Evolutionary conservation across 2,888 invertebrate genomes (phyloP).

Genomic region (Archips crataeganus): DNA sequence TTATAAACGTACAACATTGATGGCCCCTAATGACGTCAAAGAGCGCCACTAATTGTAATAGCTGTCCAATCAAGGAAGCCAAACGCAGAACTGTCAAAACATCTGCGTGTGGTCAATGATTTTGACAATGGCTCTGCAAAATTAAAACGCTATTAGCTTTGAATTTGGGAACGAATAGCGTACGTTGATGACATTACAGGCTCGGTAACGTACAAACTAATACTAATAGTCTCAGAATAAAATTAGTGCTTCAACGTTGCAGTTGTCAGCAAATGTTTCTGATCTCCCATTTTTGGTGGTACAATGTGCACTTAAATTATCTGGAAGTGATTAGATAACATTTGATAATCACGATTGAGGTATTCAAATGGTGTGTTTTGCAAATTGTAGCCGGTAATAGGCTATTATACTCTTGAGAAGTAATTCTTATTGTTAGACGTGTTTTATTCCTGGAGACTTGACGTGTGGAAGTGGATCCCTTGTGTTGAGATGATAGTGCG

Average conservation of each 20-base stretch:
- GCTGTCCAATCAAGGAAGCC: not conserved
- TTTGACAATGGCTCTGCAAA: conserved; percentile 12
- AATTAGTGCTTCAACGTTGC: conserved; percentile 22
- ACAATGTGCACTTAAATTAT: conserved; percentile 8
- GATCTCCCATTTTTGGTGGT: not conserved
- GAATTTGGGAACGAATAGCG: not conserved
- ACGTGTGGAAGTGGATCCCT: too few species aligned
- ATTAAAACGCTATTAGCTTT: conserved; percentile 2
- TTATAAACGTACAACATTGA: not conserved
- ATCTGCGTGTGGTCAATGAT: conserved; percentile 16
- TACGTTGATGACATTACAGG: conserved; percentile 2
- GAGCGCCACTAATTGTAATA: not conserved
- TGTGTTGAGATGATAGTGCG: too few species aligned
- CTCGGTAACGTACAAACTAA: not conserved
- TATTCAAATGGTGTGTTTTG: not conserved
- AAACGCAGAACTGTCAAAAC: not conserved
- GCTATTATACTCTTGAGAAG: too few species aligned
- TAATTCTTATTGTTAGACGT: too few species aligned
- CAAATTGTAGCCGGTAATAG: not conserved
- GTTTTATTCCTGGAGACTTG: too few species aligned
- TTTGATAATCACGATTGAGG: not conserved
- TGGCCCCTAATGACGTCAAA: conserved; percentile 6
- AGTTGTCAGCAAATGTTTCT: not conserved
- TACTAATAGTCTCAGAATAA: not conserved
- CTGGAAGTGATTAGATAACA: not conserved